Percentiles rank a stretch among this genome's conserved stretches.
Evolutionary conservation across 2,888 invertebrate species (phyloP).

Genomic region (Helobdella robusta): DNA sequence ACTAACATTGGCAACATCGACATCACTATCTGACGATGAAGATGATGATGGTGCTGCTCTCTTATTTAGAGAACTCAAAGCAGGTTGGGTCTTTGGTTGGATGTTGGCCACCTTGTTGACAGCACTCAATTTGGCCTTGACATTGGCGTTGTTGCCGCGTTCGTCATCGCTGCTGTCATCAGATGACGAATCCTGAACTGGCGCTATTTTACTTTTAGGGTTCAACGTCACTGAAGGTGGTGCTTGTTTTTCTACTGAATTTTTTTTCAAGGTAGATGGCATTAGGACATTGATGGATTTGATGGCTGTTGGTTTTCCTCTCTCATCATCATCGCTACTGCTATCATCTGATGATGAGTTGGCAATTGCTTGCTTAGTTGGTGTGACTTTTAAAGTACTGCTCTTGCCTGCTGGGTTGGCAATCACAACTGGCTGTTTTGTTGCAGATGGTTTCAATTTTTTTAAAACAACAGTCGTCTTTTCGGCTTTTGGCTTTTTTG

Average conservation of each 20-base stretch:
- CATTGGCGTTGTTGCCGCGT: background rate
- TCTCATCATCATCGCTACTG: background rate
- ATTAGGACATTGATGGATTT: background rate
- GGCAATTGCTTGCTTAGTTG: no score
- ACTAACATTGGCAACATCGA: background rate
- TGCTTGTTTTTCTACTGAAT: background rate
- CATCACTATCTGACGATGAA: background rate
- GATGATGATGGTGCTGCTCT: background rate
- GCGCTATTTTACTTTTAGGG: background rate
- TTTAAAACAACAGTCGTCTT: background rate
- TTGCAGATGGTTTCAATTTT: background rate
- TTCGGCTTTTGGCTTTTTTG: no score
- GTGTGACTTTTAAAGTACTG: no score
- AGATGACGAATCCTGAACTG: background rate
- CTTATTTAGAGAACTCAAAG: background rate
- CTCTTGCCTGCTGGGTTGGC: background rate
- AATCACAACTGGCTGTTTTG: background rate
- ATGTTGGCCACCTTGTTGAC: background rate
- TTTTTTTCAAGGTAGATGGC: background rate
- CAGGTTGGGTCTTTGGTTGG: no score
- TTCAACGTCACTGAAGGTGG: background rate
- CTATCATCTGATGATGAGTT: no score
- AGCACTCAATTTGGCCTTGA: background rate
- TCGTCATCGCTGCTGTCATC: constrained; percentile 2
- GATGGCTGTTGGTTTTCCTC: background rate